Conservation (phyloP, 2,888 invertebrate species). For the Vesta saturnalis region DNA sequence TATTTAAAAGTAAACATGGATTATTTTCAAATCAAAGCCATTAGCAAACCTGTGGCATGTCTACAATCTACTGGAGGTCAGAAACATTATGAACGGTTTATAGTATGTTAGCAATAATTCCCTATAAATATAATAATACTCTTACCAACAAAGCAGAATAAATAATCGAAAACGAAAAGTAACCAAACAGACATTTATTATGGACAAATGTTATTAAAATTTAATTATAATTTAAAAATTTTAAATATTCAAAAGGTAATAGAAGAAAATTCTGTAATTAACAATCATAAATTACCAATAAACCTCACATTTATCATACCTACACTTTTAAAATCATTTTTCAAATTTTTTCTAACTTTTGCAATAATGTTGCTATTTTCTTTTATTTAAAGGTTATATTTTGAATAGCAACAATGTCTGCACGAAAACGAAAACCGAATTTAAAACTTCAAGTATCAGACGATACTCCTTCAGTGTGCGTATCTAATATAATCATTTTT, state of each 20-base stretch:
- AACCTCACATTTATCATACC: not conserved
- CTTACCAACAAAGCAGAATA: constrained; percentile 8
- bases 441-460: constrained; percentile 65
- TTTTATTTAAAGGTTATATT: not conserved
- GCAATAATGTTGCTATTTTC: not conserved
- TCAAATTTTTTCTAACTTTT: not conserved
- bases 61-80: too few relatives aligned
- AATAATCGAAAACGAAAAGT: constrained; percentile 18
- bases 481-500: constrained; percentile 25
- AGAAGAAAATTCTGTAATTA: not conserved
- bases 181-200: constrained; percentile 15
- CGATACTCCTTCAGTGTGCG: constrained; percentile 66
- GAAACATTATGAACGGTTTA: too few relatives aligned
- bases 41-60: too few relatives aligned
- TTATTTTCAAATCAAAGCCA: too few relatives aligned
- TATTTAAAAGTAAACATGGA: too few relatives aligned
- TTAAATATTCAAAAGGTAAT: constrained; percentile 12
- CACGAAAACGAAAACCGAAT: constrained; percentile 58
- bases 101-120: too few relatives aligned
- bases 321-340: not conserved
- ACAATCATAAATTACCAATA: not conserved
- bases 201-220: constrained; percentile 27
- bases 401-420: constrained; percentile 28
- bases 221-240: constrained; percentile 12
- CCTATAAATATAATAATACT: not conserved